phyloP scores from a whole-genome alignment of 2,888 invertebrate species.

The Heliconius ismenius region DNA sequence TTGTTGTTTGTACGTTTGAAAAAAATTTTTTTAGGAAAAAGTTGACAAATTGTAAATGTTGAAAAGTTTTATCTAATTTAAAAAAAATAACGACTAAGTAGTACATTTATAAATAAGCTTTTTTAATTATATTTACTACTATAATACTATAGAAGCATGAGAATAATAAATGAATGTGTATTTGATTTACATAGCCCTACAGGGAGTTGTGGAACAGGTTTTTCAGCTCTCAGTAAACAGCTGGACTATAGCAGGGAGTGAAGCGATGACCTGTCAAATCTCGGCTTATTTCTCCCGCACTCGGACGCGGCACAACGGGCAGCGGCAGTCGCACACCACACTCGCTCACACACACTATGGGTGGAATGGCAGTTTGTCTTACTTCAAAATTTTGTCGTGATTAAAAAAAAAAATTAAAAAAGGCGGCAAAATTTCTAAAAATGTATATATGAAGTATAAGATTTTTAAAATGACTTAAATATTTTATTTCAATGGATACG shows the following conservation, averaged over 20 bases:
- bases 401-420: conserved; percentile 33
- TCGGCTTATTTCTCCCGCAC: conserved; percentile 49
- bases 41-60: not conserved
- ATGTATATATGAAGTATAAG: conserved; percentile 11
- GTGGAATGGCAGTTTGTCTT: conserved; percentile 35
- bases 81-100: not conserved
- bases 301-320: conserved; percentile 43
- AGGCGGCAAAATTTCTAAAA: conserved; percentile 42
- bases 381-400: conserved; percentile 28
- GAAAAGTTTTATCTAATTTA: not conserved
- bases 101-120: not conserved
- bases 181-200: not conserved
- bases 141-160: not conserved
- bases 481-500: conserved; percentile 8
- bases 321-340: conserved; percentile 56
- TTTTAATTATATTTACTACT: not conserved
- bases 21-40: not conserved
- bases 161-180: not conserved
- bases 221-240: conserved; percentile 30
- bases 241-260: conserved; percentile 44
- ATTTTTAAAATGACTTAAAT: conserved; percentile 37
- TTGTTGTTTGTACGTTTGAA: not conserved
- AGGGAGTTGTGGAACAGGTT: conserved; percentile 23
- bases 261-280: conserved; percentile 55
- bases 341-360: conserved; percentile 45